These are phyloP conservation scores for Lithobates sylvaticus DNA, from an alignment of 2,797 vertebrate species.

Conservation along the genomic window DNA sequence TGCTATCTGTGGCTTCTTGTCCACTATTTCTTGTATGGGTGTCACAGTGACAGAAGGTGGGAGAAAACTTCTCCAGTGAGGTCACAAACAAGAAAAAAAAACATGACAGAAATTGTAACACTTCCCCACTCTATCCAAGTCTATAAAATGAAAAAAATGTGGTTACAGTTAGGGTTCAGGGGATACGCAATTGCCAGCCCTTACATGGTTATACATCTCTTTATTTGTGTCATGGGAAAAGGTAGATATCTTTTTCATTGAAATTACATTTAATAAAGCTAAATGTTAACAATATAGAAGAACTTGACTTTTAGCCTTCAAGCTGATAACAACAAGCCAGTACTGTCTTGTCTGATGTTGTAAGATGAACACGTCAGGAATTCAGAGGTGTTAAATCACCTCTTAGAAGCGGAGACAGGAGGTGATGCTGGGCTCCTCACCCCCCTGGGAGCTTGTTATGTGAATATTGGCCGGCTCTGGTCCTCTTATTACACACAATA, in stretches of 20 bases:
- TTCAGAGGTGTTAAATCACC: constrained; percentile 5
- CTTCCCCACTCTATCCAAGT: no score
- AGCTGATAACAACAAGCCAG: not conserved
- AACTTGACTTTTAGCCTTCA: not conserved
- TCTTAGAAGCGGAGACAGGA: not conserved
- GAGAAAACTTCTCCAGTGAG: no score
- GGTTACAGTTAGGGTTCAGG: no score
- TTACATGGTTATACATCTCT: no score
- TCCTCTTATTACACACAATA: constrained; percentile 49
- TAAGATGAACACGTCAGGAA: constrained; percentile 19
- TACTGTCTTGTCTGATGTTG: constrained; percentile 4
- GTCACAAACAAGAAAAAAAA: no score
- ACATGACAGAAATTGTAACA: no score
- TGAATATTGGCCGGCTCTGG: not conserved
- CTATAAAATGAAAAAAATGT: no score
- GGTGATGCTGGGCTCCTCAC: not conserved
- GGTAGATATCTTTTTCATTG: not conserved
- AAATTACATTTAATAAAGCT: not conserved
- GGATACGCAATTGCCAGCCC: no score
- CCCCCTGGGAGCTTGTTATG: constrained; percentile 51
- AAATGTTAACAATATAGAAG: not conserved
- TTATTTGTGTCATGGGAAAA: no score
- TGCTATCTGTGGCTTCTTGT: no score
- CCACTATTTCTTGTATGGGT: no score
- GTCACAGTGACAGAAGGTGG: no score